A percentile compares a stretch with the other conserved stretches of the same genome.
Conservation (phyloP, 2,797 vertebrate species). For the Dendrocincla fuliginosa region DNA sequence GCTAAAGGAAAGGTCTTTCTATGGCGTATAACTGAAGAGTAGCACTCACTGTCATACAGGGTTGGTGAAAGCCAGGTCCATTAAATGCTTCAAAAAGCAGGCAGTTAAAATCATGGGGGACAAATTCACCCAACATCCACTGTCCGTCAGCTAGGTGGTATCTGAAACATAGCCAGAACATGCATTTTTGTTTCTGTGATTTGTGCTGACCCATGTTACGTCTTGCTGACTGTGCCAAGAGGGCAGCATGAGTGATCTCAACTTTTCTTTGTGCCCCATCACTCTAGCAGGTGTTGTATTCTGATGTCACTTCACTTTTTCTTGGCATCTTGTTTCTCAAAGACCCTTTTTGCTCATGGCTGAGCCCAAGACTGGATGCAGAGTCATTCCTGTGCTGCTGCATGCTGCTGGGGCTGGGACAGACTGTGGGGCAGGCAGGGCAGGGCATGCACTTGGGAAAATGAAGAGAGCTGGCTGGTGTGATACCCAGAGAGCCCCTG, state of each 20-base stretch:
- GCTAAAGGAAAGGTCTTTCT: background rate
- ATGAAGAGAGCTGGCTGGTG: background rate
- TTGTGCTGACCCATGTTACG: background rate
- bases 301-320: background rate
- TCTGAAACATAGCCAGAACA: background rate
- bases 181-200: accelerated
- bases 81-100: background rate
- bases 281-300: background rate
- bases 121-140: background rate
- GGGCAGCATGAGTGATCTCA: background rate
- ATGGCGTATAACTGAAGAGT: accelerated
- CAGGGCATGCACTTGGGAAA: background rate
- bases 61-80: background rate
- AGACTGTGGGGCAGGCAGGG: background rate
- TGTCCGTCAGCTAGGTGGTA: background rate
- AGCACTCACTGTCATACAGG: background rate
- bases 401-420: accelerated
- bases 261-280: background rate
- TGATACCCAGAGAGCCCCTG: background rate
- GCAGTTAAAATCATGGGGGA: background rate
- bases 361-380: background rate
- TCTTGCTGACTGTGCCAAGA: background rate
- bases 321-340: background rate
- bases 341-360: background rate
- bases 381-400: background rate